phyloP scores from a whole-genome alignment of 2,888 invertebrate species.

The Eupithecia tripunctaria region DNA sequence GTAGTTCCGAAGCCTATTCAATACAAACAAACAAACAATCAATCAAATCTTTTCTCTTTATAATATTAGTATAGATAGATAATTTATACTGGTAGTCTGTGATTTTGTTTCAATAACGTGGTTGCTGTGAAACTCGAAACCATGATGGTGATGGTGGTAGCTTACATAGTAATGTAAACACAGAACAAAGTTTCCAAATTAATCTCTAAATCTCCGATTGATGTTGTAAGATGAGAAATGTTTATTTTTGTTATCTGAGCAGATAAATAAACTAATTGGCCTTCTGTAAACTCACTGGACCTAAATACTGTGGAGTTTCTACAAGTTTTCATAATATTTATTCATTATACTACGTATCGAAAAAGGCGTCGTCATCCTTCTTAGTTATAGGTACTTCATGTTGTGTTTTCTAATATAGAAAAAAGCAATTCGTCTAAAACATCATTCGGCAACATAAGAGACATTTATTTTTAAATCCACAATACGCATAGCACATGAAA shows the following conservation, averaged over 20 bases:
- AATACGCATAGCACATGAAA: conserved; percentile 34
- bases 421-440: conserved; percentile 12
- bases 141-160: not conserved
- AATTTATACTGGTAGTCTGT: too few species aligned
- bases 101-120: too few species aligned
- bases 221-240: conserved; percentile 23
- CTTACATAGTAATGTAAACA: not conserved
- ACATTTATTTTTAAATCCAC: conserved; percentile 44
- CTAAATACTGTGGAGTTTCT: conserved; percentile 6
- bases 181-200: conserved; percentile 1
- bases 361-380: too few species aligned
- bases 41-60: too few species aligned
- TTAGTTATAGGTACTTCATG: too few species aligned
- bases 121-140: not conserved
- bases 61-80: too few species aligned
- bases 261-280: conserved; percentile 15
- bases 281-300: conserved; percentile 5
- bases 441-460: conserved; percentile 23
- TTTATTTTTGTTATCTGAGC: conserved; percentile 16
- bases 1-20: too few species aligned
- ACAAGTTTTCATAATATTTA: too few species aligned
- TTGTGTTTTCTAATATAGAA: not conserved
- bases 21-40: too few species aligned
- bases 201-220: conserved; percentile 18
- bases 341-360: too few species aligned